Conservation (phyloP, 1,140 invertebrate genomes). For the Drosophila dunni region DNA sequence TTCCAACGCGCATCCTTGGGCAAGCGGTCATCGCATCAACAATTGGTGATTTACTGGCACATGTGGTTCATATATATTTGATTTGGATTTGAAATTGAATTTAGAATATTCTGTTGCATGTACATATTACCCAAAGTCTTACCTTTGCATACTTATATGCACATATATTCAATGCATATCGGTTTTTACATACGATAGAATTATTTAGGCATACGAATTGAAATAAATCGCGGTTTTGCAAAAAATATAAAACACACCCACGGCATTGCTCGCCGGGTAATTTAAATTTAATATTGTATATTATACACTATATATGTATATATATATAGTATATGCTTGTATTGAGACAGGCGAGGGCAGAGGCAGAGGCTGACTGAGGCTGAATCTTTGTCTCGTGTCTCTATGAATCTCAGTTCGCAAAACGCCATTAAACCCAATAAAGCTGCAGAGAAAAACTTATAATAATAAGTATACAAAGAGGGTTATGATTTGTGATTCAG, state of each 20-base stretch:
- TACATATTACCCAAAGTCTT: slow-evolving; percentile 72
- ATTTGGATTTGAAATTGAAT: slow-evolving; percentile 29
- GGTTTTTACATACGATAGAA: slow-evolving; percentile 34
- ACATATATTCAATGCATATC: slow-evolving; percentile 43
- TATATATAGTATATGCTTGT: slow-evolving; percentile 17
- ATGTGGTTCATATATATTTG: slow-evolving; percentile 10
- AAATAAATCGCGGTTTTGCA: slow-evolving; percentile 79
- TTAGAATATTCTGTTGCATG: slow-evolving; percentile 50
- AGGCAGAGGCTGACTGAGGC: slow-evolving; percentile 53
- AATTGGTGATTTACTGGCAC: slow-evolving; percentile 11
- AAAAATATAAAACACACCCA: slow-evolving; percentile 75
- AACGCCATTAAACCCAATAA: slow-evolving; percentile 68
- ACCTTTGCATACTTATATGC: slow-evolving; percentile 64
- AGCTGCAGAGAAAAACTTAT: slow-evolving; percentile 84
- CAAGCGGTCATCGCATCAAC: slow-evolving; percentile 21
- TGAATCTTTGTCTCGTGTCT: slow-evolving; percentile 63
- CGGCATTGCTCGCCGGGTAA: slow-evolving; percentile 85
- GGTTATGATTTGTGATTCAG: slow-evolving; percentile 61
- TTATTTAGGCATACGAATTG: slow-evolving; percentile 59
- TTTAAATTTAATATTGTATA: slow-evolving; percentile 58
- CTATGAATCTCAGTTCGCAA: slow-evolving; percentile 55
- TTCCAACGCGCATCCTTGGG: slow-evolving; percentile 22
- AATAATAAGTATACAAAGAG: slow-evolving; percentile 74
- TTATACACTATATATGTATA: slow-evolving; percentile 25
- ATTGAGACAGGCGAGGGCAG: slow-evolving; percentile 41